Evolutionary conservation across 2,797 vertebrate genomes (phyloP).

Genomic region (Emydoidea blandingii): DNA sequence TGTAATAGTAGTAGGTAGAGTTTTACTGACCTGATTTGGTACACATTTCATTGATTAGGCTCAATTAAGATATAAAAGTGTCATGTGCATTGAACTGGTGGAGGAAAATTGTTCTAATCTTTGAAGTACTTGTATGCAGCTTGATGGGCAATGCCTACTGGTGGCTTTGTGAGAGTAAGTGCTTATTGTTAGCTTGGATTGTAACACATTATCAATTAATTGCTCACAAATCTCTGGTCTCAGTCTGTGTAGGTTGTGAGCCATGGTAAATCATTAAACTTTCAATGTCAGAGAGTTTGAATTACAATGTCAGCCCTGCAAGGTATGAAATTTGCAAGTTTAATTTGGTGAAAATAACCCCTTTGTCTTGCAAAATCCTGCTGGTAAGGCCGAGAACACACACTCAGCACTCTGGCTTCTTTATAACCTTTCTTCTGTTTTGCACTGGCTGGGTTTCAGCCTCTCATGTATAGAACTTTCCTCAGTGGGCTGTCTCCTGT

Average conservation of each 20-base stretch:
- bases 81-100: neutral
- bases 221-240: constrained; percentile 65
- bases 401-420: neutral
- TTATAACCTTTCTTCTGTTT: neutral
- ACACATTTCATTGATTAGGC: constrained; percentile 74
- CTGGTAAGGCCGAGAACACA: neutral
- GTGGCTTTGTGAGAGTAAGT: constrained; percentile 48
- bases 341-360: constrained; percentile 44
- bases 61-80: constrained; percentile 71
- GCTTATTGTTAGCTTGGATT: constrained; percentile 61
- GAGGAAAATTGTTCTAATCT: constrained; percentile 10
- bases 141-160: neutral
- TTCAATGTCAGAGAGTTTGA: constrained; percentile 51
- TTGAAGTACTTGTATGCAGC: neutral
- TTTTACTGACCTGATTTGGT: constrained; percentile 65
- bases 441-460: neutral
- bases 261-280: constrained; percentile 68
- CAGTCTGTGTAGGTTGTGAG: constrained; percentile 67
- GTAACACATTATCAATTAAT: constrained; percentile 77
- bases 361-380: constrained; percentile 52
- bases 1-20: constrained; percentile 44
- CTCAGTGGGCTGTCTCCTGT: constrained; percentile 14
- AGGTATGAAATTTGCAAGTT: constrained; percentile 52
- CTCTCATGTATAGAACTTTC: constrained; percentile 39
- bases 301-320: constrained; percentile 54